Evolutionary conservation across 2,113 vertebrate genomes (phyloP), one percentile per base, ranked within the genome.

Genomic region (Urocolius indicus): DNA sequence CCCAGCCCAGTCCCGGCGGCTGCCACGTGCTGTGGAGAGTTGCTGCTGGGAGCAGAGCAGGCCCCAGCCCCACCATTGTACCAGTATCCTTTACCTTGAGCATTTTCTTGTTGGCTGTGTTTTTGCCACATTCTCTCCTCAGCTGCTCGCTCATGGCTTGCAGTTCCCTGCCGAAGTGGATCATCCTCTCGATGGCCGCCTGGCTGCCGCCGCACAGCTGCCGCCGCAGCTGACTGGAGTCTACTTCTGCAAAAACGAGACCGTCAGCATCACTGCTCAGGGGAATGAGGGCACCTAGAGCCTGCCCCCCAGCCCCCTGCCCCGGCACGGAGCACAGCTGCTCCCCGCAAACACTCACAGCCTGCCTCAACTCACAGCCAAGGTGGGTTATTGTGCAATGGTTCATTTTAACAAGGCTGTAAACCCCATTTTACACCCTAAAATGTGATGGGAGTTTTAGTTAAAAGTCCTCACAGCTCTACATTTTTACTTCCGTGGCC

Each of bases 81-180:
- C 38, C 38, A 41, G 38, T 41, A 12, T 41, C 38, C 38, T 41
- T 41, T 95, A 99, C 99, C 99, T 99, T 99, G 15, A 99, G 96
- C 99, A 99, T 99, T 96, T 99, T 99, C 98, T 99, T 99, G 96
- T 99, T 99, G 48, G 98, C 97, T 0, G 99, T 99, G 97, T 99
- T 99, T 98, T 99, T 99, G 97, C 99, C 99, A 76, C 99, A 99
- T 94, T 99, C 99, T 69, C 99, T 98, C 95, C 99, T 99, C 49
- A 99, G 98, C n/a, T 99, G 99, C 93, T 99, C 99, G 1, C 99
- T 99, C 99, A 99, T 99, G 15, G 99, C 99, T 97, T 99, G 99
- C 67, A 99, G 96, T 96, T 99, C 99, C 95, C 99, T 98, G 89
- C 99, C 99, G 81, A 99, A 99, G 86, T 99, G 99, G 97, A 99